Evolutionary conservation across 2,888 invertebrate species (phyloP), one percentile per base, ranked within the genome.

Genomic region (Gymnosoma rotundatum): DNA sequence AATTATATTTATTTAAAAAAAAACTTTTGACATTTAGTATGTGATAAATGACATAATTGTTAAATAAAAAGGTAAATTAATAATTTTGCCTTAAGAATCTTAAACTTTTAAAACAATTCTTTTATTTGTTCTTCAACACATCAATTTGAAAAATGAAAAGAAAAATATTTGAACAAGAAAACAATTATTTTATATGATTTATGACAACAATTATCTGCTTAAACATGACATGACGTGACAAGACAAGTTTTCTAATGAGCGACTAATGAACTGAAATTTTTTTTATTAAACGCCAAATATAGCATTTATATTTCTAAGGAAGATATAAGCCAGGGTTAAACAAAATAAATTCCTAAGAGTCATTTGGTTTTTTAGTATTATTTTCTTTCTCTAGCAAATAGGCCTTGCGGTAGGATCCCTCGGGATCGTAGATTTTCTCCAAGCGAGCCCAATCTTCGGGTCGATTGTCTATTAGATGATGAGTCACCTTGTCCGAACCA

Each of bases 401-500:
- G 70, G 93, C 93, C 78, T 92, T 90, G 87, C 93, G 94, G 90
- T 95, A 95, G 60, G 91, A 92, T 25, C 94, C 95, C 81, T 94
- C 93, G 0, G 95, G 94, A 89, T 95, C 94, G 88, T 93, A 95
- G 91, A 94, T 94, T 86, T 93, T 89, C 88, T 94, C 94, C 36
- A 95, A 92, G 66, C 93, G 93, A 2, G 87, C 87, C 94, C 94
- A 94, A 88, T 94, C 94, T 0, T 93, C 92, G 9, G 94, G 93
- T 18, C 93, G 90, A 66, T 91, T 89, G 86, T 92, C 92, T 61
- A 92, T 92, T 36, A 92, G 83, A 83, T 88, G 94, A 61, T 93
- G 93, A 88, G 95, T 94, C 14, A 96, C 94, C 88, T 93, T 93
- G 67, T 95, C 94, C 1, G 95, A 94, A 4, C 95, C 95, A 61